Percentiles rank a stretch among this genome's conserved stretches.
Conservation (phyloP, 2,888 invertebrate species). For the Eupithecia centaureata region DNA sequence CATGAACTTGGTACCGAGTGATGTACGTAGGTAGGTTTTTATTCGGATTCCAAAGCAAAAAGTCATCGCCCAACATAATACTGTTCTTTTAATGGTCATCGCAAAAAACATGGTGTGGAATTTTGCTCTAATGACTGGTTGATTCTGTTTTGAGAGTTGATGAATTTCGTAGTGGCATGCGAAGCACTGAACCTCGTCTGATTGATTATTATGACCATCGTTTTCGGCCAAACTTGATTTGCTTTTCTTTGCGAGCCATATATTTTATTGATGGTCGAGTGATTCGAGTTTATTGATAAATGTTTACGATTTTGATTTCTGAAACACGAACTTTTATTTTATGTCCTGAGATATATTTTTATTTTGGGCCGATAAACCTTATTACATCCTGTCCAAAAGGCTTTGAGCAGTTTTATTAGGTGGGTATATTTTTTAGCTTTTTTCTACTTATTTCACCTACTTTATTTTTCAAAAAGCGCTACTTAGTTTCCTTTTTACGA, state of each 20-base stretch:
- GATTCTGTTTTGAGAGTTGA: conserved; percentile 69
- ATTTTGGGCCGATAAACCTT: not conserved
- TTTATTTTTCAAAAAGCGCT: not conserved
- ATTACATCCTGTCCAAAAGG: not conserved
- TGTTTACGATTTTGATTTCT: conserved; percentile 12
- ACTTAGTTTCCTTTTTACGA: conserved; percentile 32
- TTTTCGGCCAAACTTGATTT: conserved; percentile 40
- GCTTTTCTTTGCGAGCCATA: conserved; percentile 35
- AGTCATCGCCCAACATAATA: conserved; percentile 69
- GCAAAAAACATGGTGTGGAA: conserved; percentile 74
- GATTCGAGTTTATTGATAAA: conserved; percentile 18
- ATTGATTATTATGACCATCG: conserved; percentile 38
- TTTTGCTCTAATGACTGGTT: conserved; percentile 77
- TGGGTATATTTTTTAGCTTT: not conserved
- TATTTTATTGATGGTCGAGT: conserved; percentile 32
- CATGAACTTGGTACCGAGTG: conserved; percentile 64
- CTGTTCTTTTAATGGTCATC: conserved; percentile 63
- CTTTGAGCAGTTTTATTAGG: not conserved
- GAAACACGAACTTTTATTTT: conserved; percentile 9
- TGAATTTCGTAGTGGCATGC: conserved; percentile 67
- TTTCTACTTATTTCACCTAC: not conserved
- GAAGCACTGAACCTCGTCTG: conserved; percentile 54
- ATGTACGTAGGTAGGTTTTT: conserved; percentile 71
- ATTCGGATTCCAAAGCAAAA: conserved; percentile 77
- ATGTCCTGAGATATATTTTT: not conserved